Conservation (phyloP, 92 coral and sea anemone species). For the Metridium senile region DNA sequence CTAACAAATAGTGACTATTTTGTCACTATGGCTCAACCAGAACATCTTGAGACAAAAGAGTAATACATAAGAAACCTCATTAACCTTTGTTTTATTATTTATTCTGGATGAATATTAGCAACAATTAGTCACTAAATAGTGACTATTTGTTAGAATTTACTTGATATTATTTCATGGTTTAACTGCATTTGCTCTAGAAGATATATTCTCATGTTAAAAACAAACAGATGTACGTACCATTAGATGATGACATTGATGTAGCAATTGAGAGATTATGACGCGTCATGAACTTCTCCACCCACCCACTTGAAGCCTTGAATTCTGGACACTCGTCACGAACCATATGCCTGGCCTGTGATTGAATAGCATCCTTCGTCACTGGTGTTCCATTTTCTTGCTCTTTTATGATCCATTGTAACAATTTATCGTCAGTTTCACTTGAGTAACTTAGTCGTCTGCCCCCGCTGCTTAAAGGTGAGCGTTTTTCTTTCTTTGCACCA, state of each 20-base stretch:
- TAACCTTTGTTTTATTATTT: too few species aligned
- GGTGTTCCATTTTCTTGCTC: slow-evolving; percentile 92
- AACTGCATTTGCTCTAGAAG: too few species aligned
- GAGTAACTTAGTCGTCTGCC: slow-evolving; percentile 96
- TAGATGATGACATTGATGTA: slow-evolving; percentile 82
- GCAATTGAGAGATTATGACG: slow-evolving; percentile 87
- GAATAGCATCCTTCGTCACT: slow-evolving; percentile 95
- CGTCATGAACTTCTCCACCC: slow-evolving; percentile 96
- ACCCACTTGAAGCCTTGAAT: slow-evolving; percentile 98
- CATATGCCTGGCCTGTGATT: slow-evolving; percentile 78
- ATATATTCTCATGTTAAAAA: too few species aligned
- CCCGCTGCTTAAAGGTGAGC: slow-evolving; percentile 78
- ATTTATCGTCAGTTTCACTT: slow-evolving; percentile 92
- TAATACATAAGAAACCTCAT: too few species aligned
- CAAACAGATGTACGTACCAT: too few species aligned
- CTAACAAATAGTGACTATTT: too few species aligned
- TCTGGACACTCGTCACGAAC: slow-evolving; percentile 97
- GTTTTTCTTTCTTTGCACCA: slow-evolving; percentile 69
- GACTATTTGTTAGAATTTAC: too few species aligned
- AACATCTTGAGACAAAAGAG: too few species aligned
- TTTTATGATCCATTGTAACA: slow-evolving; percentile 90
- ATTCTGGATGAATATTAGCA: too few species aligned
- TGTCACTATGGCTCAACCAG: too few species aligned
- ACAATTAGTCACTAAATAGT: too few species aligned
- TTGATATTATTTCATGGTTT: too few species aligned